phyloP scores from a whole-genome alignment of 2,888 invertebrate species.

The Polydrusus tereticollis region DNA sequence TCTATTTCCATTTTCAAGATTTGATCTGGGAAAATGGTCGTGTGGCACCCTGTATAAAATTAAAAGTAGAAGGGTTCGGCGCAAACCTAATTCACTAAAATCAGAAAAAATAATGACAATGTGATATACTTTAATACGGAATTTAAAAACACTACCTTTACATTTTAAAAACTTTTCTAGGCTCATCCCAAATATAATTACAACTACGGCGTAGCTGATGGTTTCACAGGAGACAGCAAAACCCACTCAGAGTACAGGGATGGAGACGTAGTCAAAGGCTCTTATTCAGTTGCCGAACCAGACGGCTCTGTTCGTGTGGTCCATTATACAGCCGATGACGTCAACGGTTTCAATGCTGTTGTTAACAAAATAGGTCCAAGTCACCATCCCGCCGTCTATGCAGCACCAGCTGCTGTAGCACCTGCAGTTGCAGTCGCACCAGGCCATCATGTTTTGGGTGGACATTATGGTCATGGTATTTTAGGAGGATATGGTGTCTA shows the following conservation, averaged over 20 bases:
- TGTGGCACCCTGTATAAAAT: too few relatives aligned
- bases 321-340: constrained; percentile 71
- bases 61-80: too few relatives aligned
- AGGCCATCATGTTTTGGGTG: constrained; percentile 16
- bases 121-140: too few relatives aligned
- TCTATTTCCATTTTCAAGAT: too few relatives aligned
- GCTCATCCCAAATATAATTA: constrained; percentile 64
- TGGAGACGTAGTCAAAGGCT: constrained; percentile 66
- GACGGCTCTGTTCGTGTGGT: constrained; percentile 71
- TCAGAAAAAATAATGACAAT: too few relatives aligned
- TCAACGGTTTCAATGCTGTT: constrained; percentile 67
- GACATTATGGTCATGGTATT: constrained; percentile 28
- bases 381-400: constrained; percentile 61
- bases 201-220: constrained; percentile 64
- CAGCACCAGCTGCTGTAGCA: constrained; percentile 1
- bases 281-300: constrained; percentile 69
- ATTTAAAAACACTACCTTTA: too few relatives aligned
- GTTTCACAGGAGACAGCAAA: constrained; percentile 63
- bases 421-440: not conserved
- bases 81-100: too few relatives aligned
- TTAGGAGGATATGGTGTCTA: constrained; percentile 16
- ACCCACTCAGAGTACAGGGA: constrained; percentile 63
- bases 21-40: too few relatives aligned
- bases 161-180: constrained; percentile 50
- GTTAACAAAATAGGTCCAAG: constrained; percentile 65